phyloP scores from a whole-genome alignment of 2,797 vertebrate species.

The Falco berigora region DNA sequence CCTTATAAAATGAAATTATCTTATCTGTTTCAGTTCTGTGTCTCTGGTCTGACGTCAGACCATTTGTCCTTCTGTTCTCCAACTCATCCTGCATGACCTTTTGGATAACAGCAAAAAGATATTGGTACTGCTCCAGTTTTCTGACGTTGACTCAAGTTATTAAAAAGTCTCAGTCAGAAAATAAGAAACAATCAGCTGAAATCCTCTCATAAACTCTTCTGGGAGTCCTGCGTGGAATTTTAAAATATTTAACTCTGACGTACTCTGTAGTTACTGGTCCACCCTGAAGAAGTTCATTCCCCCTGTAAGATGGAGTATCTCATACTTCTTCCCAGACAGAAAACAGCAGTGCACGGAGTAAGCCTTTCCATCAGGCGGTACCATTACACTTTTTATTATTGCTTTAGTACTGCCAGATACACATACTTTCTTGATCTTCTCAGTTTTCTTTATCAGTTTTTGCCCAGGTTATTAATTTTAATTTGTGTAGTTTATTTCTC shows the following conservation, averaged over 20 bases:
- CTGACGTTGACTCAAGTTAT: constrained; percentile 11
- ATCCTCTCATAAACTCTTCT: constrained; percentile 7
- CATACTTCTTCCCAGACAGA: neutral
- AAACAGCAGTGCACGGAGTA: neutral
- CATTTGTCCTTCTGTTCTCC: constrained; percentile 14
- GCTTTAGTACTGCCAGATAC: neutral
- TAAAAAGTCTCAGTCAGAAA: constrained; percentile 20
- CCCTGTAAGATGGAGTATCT: neutral
- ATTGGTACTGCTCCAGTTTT: constrained; percentile 43
- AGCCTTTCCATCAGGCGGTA: neutral
- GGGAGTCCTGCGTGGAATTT: neutral
- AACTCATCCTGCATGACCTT: constrained; percentile 30
- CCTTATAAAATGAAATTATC: neutral
- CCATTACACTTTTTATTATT: neutral
- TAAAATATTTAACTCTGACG: neutral
- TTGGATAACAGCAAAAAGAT: constrained; percentile 1
- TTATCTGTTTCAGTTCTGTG: neutral
- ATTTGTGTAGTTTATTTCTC: neutral
- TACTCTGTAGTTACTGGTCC: neutral
- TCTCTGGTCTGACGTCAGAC: constrained; percentile 15
- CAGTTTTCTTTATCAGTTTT: neutral
- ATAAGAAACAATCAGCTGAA: constrained; percentile 27
- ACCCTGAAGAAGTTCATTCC: neutral
- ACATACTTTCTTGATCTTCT: neutral
- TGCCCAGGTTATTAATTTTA: neutral